Evolutionary conservation across 2,888 invertebrate species (phyloP).

Genomic region (Psococerastis gibbosa): DNA sequence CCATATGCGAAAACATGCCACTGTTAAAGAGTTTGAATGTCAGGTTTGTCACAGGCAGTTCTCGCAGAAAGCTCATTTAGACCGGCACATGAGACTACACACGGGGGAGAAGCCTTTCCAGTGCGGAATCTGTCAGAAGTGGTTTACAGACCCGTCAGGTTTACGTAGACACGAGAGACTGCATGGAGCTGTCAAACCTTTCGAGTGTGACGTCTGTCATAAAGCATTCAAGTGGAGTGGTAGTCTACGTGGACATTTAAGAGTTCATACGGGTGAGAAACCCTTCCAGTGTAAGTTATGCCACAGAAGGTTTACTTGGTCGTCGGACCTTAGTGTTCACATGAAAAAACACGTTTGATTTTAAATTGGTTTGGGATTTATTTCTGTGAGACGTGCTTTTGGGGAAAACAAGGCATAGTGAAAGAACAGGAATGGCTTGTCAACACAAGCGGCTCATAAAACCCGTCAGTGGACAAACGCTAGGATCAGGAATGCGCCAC

Average conservation of each 20-base stretch:
- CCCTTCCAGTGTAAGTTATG: neutral
- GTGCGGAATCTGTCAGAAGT: constrained; percentile 9
- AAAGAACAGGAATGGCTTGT: no score
- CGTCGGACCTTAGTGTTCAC: neutral
- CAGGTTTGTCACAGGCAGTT: constrained; percentile 5
- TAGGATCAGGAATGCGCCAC: no score
- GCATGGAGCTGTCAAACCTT: constrained; percentile 12
- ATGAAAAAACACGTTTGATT: neutral
- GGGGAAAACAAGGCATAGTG: no score
- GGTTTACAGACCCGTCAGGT: neutral
- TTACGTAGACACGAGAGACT: constrained; percentile 9
- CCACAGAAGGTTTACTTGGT: neutral
- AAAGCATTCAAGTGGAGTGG: constrained; percentile 8
- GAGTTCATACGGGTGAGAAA: neutral
- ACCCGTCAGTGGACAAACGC: no score
- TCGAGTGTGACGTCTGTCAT: constrained; percentile 10
- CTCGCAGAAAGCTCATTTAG: neutral
- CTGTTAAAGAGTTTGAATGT: constrained; percentile 7
- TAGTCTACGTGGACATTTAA: constrained; percentile 3
- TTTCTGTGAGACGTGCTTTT: no score
- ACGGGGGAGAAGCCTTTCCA: constrained; percentile 11
- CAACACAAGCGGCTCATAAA: no score
- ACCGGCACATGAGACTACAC: constrained; percentile 7
- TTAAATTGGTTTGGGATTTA: no score
- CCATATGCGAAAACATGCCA: constrained; percentile 11